phyloP scores from a whole-genome alignment of 35 echinoderm and acorn worm genomes.

The Antedon bifida region DNA sequence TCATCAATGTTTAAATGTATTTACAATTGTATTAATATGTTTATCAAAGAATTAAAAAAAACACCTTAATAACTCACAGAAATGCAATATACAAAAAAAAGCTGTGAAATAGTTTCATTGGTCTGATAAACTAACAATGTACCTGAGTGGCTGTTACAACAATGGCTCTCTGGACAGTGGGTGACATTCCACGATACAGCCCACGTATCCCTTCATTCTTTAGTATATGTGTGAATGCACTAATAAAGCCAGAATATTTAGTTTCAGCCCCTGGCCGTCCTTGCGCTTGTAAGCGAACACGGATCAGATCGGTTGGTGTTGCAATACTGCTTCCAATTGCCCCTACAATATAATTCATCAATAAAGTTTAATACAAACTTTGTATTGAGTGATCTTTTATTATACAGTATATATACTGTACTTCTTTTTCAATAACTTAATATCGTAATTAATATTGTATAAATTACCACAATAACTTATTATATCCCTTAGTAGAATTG shows the following conservation, averaged over 20 bases:
- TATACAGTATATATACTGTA: background rate
- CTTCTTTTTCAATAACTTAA: background rate
- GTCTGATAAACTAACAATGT: too few species aligned
- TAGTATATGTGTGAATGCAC: constrained; percentile 60
- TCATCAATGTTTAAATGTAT: too few species aligned
- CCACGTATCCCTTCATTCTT: constrained; percentile 61
- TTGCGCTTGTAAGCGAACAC: constrained; percentile 77
- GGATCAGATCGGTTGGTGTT: constrained; percentile 74
- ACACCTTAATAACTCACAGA: too few species aligned
- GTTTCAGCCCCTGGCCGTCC: constrained; percentile 18
- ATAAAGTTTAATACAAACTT: background rate
- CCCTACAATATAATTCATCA: constrained; percentile 40
- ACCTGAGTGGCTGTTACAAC: constrained; percentile 88
- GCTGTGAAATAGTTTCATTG: too few species aligned
- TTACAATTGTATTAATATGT: too few species aligned
- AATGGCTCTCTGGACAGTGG: constrained; percentile 88
- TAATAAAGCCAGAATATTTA: constrained; percentile 48
- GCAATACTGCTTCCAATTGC: constrained; percentile 72
- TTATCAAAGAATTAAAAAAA: too few species aligned
- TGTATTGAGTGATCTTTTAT: background rate
- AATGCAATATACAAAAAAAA: too few species aligned
- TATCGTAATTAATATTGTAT: too few species aligned
- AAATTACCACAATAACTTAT: too few species aligned
- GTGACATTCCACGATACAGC: constrained; percentile 71
- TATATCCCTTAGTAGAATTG: too few species aligned